These are phyloP conservation scores for Miltochrista miniata DNA, from an alignment of 2,888 invertebrate genomes.

Conservation along the genomic window DNA sequence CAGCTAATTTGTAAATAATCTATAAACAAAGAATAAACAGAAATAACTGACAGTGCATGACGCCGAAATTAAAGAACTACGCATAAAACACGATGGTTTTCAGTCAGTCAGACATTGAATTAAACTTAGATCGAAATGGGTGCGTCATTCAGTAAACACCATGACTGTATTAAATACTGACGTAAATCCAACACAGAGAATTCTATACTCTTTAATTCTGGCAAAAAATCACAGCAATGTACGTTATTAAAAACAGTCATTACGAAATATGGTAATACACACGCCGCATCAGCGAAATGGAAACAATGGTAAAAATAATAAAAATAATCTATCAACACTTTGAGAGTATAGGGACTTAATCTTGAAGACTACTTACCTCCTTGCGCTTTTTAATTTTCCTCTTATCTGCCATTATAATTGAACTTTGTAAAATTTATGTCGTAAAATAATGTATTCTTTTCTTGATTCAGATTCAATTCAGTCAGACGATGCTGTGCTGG, in stretches of 20 bases:
- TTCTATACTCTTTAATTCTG: not conserved
- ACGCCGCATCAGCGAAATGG: constrained; percentile 37
- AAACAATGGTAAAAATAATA: constrained; percentile 25
- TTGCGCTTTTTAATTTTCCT: constrained; percentile 79
- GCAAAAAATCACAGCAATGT: not conserved
- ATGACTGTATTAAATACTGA: constrained; percentile 18
- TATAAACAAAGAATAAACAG: constrained; percentile 52
- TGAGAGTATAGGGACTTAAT: not conserved
- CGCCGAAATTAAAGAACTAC: constrained; percentile 50
- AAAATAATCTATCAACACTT: not conserved
- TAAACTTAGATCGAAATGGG: constrained; percentile 43
- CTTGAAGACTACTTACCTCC: constrained; percentile 58
- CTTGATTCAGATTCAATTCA: no score
- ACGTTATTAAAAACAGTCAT: constrained; percentile 4
- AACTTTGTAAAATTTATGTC: constrained; percentile 20
- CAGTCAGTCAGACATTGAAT: constrained; percentile 42
- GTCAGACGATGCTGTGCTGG: no score
- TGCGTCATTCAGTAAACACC: constrained; percentile 47
- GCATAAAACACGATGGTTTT: constrained; percentile 50
- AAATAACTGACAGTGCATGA: constrained; percentile 51
- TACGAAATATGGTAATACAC: constrained; percentile 10
- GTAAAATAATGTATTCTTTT: no score
- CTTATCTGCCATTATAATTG: constrained; percentile 75
- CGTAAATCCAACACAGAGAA: constrained; percentile 5
- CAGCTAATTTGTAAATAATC: constrained; percentile 27